A percentile compares a stretch with the other conserved stretches of the same genome.
Evolutionary conservation across 2,113 vertebrate genomes (phyloP).

Genomic region (Machaerirhynchus nigripectus): DNA sequence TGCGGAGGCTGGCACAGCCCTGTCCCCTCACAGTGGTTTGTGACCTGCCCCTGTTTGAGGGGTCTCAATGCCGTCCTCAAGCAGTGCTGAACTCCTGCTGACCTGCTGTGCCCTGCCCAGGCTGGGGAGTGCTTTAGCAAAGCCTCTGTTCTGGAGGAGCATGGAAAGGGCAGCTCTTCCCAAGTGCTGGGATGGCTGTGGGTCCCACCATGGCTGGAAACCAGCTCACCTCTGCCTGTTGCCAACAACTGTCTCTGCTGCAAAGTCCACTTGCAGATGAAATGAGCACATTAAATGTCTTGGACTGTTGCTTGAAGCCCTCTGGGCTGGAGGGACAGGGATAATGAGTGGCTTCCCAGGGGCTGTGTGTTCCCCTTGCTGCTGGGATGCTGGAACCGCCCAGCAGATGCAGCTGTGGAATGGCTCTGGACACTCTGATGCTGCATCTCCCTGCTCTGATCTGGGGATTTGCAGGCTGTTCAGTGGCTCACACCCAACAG

Average conservation of each 20-base stretch:
- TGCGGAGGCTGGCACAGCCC: neutral
- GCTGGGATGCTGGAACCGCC: neutral
- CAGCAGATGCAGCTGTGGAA: neutral
- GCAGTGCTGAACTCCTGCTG: neutral
- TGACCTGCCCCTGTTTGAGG: neutral
- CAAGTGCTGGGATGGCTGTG: accelerated
- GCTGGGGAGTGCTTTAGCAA: neutral
- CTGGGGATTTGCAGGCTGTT: neutral
- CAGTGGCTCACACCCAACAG: neutral
- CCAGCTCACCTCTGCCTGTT: neutral
- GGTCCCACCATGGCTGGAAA: neutral
- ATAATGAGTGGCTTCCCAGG: neutral
- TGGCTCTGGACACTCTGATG: neutral
- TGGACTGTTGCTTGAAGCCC: neutral
- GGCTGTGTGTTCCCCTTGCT: neutral
- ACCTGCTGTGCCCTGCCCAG: neutral
- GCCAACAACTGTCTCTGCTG: accelerated
- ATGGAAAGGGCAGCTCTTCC: neutral
- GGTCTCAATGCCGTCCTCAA: neutral
- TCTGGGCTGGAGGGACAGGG: neutral
- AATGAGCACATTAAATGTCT: neutral
- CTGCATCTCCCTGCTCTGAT: neutral
- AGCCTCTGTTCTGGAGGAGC: neutral
- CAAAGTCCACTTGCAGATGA: neutral
- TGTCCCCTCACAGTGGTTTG: neutral